A percentile compares a stretch with the other conserved stretches of the same genome.
phyloP scores from a whole-genome alignment of 2,113 vertebrate species.

The Australoheros scitulus region DNA sequence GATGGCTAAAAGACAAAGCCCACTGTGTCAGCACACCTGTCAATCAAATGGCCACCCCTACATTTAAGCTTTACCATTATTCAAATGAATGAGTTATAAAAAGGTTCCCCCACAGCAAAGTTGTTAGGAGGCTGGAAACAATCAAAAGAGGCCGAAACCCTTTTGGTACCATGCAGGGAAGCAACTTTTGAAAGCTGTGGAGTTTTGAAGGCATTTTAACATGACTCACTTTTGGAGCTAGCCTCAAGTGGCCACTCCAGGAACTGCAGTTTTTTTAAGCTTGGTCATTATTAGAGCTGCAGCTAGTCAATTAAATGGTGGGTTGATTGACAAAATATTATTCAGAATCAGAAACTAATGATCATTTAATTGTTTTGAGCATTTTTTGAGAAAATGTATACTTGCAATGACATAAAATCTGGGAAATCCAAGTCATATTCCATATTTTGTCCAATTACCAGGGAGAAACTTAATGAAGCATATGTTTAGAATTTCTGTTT shows the following conservation, averaged over 20 bases:
- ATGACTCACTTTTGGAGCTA: neutral
- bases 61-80: neutral
- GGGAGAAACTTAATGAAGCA: neutral
- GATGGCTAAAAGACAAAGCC: too few relatives aligned
- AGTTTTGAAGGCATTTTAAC: neutral
- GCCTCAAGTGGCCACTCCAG: accelerated
- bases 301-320: accelerated
- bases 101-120: neutral
- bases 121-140: too few relatives aligned
- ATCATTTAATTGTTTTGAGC: too few relatives aligned
- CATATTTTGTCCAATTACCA: neutral
- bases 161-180: neutral
- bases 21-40: too few relatives aligned
- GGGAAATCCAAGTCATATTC: neutral
- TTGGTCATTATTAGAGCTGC: neutral
- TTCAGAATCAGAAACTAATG: too few relatives aligned
- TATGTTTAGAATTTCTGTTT: neutral
- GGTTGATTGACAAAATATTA: neutral
- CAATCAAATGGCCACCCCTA: neutral
- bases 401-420: neutral
- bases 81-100: neutral
- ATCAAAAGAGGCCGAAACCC: too few relatives aligned
- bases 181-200: neutral
- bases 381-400: accelerated
- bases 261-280: neutral